Percentiles rank a stretch among this genome's conserved stretches.
These are phyloP conservation scores for Pseudoatta argentina DNA, from an alignment of 1,140 invertebrate species.

Conservation along the genomic window DNA sequence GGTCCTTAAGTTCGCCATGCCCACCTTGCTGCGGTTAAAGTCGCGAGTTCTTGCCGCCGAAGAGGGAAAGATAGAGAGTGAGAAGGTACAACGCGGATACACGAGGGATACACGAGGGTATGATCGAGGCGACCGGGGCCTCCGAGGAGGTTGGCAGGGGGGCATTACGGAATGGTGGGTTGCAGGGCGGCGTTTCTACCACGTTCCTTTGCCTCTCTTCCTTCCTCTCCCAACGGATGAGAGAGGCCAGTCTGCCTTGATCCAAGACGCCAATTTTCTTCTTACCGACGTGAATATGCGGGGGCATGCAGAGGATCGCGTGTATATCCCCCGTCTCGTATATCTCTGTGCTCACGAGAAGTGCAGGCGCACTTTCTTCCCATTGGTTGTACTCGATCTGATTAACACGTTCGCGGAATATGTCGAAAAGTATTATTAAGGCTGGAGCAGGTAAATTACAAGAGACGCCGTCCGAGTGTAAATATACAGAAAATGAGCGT, in stretches of 20 bases:
- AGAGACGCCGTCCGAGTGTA: slow-evolving; percentile 51
- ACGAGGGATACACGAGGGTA: slow-evolving; percentile 30
- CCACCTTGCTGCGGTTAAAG: slow-evolving; percentile 79
- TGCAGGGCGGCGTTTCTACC: slow-evolving; percentile 47
- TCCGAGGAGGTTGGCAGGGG: background rate
- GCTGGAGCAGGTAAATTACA: slow-evolving; percentile 60
- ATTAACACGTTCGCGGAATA: slow-evolving; percentile 75
- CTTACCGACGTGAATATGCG: slow-evolving; percentile 73
- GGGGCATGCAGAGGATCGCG: slow-evolving; percentile 67
- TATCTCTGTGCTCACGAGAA: slow-evolving; percentile 48
- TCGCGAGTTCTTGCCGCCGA: slow-evolving; percentile 67
- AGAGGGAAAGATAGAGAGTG: slow-evolving; percentile 29
- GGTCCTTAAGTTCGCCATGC: slow-evolving; percentile 78
- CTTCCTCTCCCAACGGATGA: slow-evolving; percentile 22
- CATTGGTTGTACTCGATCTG: slow-evolving; percentile 72
- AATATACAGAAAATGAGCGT: slow-evolving; percentile 63
- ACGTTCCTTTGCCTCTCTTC: slow-evolving; percentile 11
- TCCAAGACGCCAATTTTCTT: slow-evolving; percentile 74
- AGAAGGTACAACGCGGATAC: slow-evolving; percentile 15
- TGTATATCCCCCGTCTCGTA: slow-evolving; percentile 62
- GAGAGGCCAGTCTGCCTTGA: slow-evolving; percentile 24
- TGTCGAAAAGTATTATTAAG: slow-evolving; percentile 72
- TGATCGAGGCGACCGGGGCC: background rate
- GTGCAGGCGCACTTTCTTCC: slow-evolving; percentile 63
- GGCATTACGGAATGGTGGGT: slow-evolving; percentile 49